Evolutionary conservation across 1,140 invertebrate genomes (phyloP).

Genomic region (Drosophila willistoni): DNA sequence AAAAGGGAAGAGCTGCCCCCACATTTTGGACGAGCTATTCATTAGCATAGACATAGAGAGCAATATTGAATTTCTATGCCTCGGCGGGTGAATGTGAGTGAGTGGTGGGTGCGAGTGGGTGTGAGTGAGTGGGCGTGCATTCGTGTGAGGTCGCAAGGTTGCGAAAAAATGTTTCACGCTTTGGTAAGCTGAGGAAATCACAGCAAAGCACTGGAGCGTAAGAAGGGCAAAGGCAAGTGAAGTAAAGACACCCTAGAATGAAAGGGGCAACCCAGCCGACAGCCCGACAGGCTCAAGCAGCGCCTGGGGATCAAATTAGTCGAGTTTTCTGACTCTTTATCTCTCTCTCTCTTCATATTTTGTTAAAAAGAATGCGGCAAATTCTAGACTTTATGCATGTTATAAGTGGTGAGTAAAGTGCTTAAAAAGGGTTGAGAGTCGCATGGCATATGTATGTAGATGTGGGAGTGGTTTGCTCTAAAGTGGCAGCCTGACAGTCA

Average conservation of each 20-base stretch:
- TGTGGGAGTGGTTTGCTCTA: conserved; percentile 17
- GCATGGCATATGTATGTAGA: not conserved
- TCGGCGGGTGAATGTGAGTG: conserved; percentile 1
- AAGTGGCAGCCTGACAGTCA: conserved; percentile 46
- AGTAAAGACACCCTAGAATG: not conserved
- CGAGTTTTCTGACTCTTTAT: conserved; percentile 38
- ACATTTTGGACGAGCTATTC: conserved; percentile 55
- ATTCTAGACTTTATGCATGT: conserved; percentile 54
- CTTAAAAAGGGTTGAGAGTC: conserved; percentile 34
- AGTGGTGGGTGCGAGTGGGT: conserved; percentile 8
- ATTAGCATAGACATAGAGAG: conserved; percentile 76
- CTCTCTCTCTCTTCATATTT: not conserved
- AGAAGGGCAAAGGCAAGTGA: conserved; percentile 27
- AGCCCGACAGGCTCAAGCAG: conserved; percentile 57
- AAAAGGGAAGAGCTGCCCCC: not conserved
- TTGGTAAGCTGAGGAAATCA: conserved; percentile 60
- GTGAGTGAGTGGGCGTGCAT: not conserved
- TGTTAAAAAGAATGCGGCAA: conserved; percentile 61
- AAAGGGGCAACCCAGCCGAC: conserved; percentile 1
- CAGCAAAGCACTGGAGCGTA: conserved; percentile 45
- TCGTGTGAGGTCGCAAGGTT: conserved; percentile 63
- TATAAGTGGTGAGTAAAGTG: conserved; percentile 62
- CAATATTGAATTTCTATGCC: conserved; percentile 78
- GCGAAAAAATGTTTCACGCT: conserved; percentile 75
- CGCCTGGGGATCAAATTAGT: conserved; percentile 78